These are phyloP conservation scores for Diarsia dahlii DNA, from an alignment of 2,888 invertebrate genomes.

Conservation along the genomic window DNA sequence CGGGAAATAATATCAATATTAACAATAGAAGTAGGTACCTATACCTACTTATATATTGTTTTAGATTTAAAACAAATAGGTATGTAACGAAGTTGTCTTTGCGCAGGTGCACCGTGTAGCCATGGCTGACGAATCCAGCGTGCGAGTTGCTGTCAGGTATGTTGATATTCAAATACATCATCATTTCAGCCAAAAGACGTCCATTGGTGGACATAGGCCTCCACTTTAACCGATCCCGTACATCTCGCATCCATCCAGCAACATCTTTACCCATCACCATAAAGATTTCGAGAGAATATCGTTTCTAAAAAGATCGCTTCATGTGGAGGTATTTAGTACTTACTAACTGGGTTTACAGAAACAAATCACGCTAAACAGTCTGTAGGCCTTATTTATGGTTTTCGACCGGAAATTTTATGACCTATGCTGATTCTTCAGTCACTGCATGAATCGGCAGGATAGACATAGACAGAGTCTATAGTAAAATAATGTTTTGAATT, in stretches of 20 bases:
- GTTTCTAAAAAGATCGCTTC: background rate
- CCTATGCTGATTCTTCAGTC: too few relatives aligned
- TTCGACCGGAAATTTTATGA: background rate
- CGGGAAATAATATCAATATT: background rate
- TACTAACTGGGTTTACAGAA: background rate
- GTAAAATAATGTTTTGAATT: background rate
- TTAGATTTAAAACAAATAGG: slow-evolving; percentile 6
- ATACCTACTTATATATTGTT: background rate
- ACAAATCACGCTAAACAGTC: background rate
- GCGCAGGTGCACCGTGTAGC: slow-evolving; percentile 78
- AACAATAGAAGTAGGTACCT: background rate
- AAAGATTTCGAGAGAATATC: background rate
- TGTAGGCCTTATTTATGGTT: background rate
- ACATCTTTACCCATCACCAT: background rate
- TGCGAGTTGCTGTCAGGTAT: slow-evolving; percentile 93
- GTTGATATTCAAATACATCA: slow-evolving; percentile 33
- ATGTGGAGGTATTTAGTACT: background rate
- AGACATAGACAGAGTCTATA: background rate
- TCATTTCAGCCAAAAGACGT: too few relatives aligned
- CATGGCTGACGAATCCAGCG: slow-evolving; percentile 93
- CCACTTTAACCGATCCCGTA: too few relatives aligned
- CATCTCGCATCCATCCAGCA: too few relatives aligned
- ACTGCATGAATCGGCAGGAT: background rate
- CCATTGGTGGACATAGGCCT: too few relatives aligned
- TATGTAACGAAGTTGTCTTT: slow-evolving; percentile 54